Conservation (phyloP, 2,888 invertebrate genomes). For the Branchipolynoe longqiensis region DNA sequence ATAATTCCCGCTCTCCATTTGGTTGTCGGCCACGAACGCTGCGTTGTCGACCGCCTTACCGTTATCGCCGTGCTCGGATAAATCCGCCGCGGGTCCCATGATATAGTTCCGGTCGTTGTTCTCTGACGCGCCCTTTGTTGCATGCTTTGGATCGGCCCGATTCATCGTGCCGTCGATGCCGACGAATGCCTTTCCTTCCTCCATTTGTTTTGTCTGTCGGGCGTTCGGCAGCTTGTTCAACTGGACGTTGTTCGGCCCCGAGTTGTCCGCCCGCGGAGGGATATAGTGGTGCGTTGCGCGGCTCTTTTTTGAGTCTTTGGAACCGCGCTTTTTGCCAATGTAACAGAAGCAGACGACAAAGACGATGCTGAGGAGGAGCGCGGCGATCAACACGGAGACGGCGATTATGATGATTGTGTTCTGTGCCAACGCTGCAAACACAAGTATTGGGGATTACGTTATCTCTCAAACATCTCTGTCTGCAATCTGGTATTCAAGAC, state of each 20-base stretch:
- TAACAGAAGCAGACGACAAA: neutral
- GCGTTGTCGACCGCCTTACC: neutral
- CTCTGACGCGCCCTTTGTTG: neutral
- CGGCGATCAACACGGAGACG: neutral
- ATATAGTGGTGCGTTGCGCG: too few relatives aligned
- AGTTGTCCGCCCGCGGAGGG: too few relatives aligned
- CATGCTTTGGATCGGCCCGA: neutral
- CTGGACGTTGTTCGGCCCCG: neutral
- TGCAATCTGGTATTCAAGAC: too few relatives aligned
- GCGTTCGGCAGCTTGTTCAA: constrained; percentile 7
- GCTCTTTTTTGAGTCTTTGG: too few relatives aligned
- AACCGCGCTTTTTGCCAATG: neutral
- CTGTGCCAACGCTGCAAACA: neutral
- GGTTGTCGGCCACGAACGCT: constrained; percentile 10
- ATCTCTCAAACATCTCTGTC: too few relatives aligned
- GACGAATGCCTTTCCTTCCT: constrained; percentile 6
- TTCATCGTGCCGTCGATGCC: neutral
- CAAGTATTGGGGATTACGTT: too few relatives aligned
- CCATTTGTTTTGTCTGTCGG: constrained; percentile 36
- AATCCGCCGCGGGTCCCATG: constrained; percentile 24
- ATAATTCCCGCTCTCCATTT: neutral
- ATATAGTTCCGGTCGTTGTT: neutral
- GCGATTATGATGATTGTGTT: constrained; percentile 16
- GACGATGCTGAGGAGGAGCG: neutral
- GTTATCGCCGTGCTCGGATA: neutral